These are phyloP conservation scores for Phymanthus crucifer DNA, from an alignment of 92 coral and sea anemone species.

Conservation along the genomic window DNA sequence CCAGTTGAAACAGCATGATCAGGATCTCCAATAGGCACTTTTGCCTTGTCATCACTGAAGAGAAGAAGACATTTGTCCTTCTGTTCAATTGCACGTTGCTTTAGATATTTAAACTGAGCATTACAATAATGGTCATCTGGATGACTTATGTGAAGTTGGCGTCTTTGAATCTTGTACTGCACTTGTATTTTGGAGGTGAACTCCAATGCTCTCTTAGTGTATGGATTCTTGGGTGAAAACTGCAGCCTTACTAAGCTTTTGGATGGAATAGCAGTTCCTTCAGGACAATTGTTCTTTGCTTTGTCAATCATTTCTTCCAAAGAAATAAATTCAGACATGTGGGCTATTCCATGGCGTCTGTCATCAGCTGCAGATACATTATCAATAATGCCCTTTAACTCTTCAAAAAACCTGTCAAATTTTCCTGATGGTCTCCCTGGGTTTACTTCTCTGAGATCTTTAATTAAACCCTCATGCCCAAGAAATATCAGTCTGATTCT, in stretches of 20 bases:
- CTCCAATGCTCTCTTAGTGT: conserved; percentile 23
- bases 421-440: too few species aligned
- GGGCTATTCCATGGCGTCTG: conserved; percentile 44
- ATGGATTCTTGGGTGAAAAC: conserved; percentile 47
- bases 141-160: conserved; percentile 32
- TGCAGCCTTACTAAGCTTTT: conserved; percentile 37
- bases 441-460: too few species aligned
- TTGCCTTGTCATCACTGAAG: conserved; percentile 58
- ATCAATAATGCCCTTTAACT: too few species aligned
- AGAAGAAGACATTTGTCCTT: conserved; percentile 11
- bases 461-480: too few species aligned
- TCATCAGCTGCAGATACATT: too few species aligned
- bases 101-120: conserved; percentile 43
- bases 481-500: too few species aligned
- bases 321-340: conserved; percentile 27
- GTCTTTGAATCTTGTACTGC: too few species aligned
- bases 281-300: conserved; percentile 23
- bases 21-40: conserved; percentile 47
- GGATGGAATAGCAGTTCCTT: conserved; percentile 37
- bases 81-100: conserved; percentile 26
- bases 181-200: conserved; percentile 27
- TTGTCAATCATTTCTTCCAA: conserved; percentile 24
- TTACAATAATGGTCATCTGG: conserved; percentile 50
- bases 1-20: conserved; percentile 46
- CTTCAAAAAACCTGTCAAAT: too few species aligned